Conservation (phyloP, 2,888 invertebrate species). For the Globia sparganii region DNA sequence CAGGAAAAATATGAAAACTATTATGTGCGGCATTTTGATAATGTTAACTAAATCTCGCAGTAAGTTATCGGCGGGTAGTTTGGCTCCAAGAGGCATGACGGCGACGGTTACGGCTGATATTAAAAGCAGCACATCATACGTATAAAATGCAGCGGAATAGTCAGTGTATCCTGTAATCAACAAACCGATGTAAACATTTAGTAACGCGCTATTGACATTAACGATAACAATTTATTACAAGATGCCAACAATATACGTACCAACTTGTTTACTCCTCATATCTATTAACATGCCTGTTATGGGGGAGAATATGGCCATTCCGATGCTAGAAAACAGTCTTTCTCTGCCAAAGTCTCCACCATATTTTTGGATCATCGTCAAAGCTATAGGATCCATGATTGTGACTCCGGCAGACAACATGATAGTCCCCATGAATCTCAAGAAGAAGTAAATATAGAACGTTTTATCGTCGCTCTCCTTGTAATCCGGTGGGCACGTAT, state of each 20-base stretch:
- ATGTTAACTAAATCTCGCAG: conserved; percentile 94
- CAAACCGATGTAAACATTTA: conserved; percentile 80
- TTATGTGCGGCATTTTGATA: conserved; percentile 94
- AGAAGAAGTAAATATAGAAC: conserved; percentile 95
- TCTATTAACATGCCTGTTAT: conserved; percentile 95
- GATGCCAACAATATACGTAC: conserved; percentile 81
- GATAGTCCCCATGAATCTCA: conserved; percentile 95
- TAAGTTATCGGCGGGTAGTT: conserved; percentile 94
- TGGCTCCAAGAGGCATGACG: conserved; percentile 94
- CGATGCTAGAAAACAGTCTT: conserved; percentile 94
- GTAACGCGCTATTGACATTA: conserved; percentile 81
- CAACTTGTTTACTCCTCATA: conserved; percentile 91
- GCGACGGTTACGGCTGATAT: conserved; percentile 94
- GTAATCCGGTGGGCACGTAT: conserved; percentile 95
- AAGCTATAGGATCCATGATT: conserved; percentile 96
- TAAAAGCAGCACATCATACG: conserved; percentile 93
- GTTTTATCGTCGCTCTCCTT: conserved; percentile 94
- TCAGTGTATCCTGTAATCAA: conserved; percentile 93
- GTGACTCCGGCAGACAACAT: conserved; percentile 96
- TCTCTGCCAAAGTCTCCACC: conserved; percentile 96
- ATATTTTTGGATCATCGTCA: conserved; percentile 96
- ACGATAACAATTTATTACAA: conserved; percentile 81
- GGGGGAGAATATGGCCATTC: conserved; percentile 95
- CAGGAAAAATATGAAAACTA: conserved; percentile 94
- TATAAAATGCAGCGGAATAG: conserved; percentile 96